Evolutionary conservation across 2,113 vertebrate species (phyloP), one percentile per base, ranked within the genome.

Genomic region (Lucifuga dentata): DNA sequence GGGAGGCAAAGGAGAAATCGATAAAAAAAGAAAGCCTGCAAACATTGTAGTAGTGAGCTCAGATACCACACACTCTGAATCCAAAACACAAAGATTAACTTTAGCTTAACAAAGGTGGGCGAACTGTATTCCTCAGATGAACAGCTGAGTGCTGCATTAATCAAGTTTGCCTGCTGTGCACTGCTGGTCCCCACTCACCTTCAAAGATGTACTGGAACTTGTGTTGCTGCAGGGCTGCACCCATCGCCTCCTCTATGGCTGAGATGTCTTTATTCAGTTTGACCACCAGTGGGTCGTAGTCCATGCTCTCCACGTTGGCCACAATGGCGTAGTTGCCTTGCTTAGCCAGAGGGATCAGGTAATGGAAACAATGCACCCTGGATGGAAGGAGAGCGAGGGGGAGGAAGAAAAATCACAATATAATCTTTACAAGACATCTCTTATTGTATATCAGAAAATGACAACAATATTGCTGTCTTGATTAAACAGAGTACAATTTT

Each of bases 141-240:
- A n/a, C n/a, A 29, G 26, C 7, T 29, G 26, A 29, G 26, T 29
- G 3, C 26, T 29, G 26, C 26, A 29, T 29, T 29, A 11, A 35
- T 35, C 2, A 8, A 8, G 7, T 8, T 35, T 35, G 33, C 2
- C 33, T 29, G 26, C 7, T 29, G 3, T 29, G 26, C 26, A 29
- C 26, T 7, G 3, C 26, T 5, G 26, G 26, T 21, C 11, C 33
- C 13, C 36, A 29, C 1, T 68, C 55, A 98, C 98, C 97, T 95
- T 99, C 98, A 10, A 99, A 99, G 78, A 99, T 98, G 68, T 99
- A 99, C 88, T 99, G 97, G 92, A 99, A 98, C 91, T 99, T 99
- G 92, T 99, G 96, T 82, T 97, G 97, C 92, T 98, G 98, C 12
- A 99, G 92, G 57, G 94, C 96, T 3, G 96, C 94, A 0, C 95